A percentile compares a stretch with the other conserved stretches of the same genome.
phyloP scores from a whole-genome alignment of 2,113 vertebrate genomes.

The Cynopterus brachyotis region DNA sequence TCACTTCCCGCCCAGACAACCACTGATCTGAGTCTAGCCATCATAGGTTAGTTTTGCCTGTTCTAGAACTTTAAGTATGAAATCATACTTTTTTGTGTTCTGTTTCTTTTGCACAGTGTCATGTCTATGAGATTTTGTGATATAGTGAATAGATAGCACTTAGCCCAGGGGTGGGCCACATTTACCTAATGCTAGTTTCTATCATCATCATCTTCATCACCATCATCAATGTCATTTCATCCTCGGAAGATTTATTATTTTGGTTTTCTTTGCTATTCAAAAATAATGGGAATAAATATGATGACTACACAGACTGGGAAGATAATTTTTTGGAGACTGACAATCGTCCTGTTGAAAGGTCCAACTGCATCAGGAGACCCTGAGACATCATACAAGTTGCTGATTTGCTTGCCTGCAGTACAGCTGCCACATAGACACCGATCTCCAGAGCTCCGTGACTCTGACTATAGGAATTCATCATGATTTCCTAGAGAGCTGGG shows the following conservation, averaged over 20 bases:
- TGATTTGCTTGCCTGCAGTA: neutral
- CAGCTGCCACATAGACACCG: neutral
- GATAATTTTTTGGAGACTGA: neutral
- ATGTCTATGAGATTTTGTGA: neutral
- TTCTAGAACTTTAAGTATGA: neutral
- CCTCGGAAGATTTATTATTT: neutral
- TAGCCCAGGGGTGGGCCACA: neutral
- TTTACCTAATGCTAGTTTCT: neutral
- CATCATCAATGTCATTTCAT: neutral
- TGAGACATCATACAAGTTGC: neutral
- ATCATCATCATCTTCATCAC: neutral
- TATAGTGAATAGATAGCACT: neutral
- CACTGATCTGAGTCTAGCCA: neutral
- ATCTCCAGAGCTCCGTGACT: neutral
- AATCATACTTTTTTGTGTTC: neutral
- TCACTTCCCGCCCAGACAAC: neutral
- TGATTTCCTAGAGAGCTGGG: neutral
- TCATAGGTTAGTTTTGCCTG: neutral
- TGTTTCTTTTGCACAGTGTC: neutral
- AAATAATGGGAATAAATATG: neutral
- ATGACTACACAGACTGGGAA: neutral
- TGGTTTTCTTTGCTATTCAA: slow-evolving; percentile 30
- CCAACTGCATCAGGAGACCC: neutral
- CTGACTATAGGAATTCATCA: neutral
- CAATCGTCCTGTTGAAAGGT: neutral